Evolutionary conservation across 2,797 vertebrate genomes (phyloP).

Genomic region (Aplochiton taeniatus): DNA sequence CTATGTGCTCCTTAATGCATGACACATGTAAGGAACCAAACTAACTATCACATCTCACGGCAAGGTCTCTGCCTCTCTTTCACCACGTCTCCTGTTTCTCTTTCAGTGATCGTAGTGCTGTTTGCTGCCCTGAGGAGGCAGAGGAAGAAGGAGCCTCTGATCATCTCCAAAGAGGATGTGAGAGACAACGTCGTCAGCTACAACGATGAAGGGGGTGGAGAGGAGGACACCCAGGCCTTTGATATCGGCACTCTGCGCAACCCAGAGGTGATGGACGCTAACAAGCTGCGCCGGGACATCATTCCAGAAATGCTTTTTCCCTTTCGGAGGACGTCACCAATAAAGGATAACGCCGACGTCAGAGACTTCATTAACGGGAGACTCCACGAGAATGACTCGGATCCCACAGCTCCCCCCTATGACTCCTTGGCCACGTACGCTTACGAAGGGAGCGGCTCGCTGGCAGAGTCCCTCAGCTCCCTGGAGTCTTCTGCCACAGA

Average conservation of each 20-base stretch:
- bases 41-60: conserved; percentile 47
- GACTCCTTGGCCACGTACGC: conserved; percentile 98
- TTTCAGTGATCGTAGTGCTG: conserved; percentile 93
- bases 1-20: conserved; percentile 65
- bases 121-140: conserved; percentile 94
- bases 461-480: conserved; percentile 94
- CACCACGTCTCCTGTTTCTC: conserved; percentile 24
- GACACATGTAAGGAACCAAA: conserved; percentile 69
- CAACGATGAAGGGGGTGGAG: conserved; percentile 96
- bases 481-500: conserved; percentile 90
- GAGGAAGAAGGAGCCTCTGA: conserved; percentile 97
- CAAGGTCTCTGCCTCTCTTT: conserved; percentile 19
- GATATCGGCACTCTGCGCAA: conserved; percentile 96
- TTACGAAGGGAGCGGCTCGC: conserved; percentile 92
- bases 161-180: conserved; percentile 97
- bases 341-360: conserved; percentile 91
- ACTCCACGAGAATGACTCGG: conserved; percentile 91
- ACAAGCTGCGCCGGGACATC: conserved; percentile 93
- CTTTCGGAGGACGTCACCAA: conserved; percentile 89
- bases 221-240: conserved; percentile 99
- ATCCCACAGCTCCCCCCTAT: conserved; percentile 93
- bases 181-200: conserved; percentile 99
- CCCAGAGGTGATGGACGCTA: conserved; percentile 91
- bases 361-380: conserved; percentile 94
- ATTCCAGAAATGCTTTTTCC: conserved; percentile 91